Percentiles rank a stretch among this genome's conserved stretches.
Conservation (phyloP, 2,888 invertebrate genomes). For the Nymphalis urticae region DNA sequence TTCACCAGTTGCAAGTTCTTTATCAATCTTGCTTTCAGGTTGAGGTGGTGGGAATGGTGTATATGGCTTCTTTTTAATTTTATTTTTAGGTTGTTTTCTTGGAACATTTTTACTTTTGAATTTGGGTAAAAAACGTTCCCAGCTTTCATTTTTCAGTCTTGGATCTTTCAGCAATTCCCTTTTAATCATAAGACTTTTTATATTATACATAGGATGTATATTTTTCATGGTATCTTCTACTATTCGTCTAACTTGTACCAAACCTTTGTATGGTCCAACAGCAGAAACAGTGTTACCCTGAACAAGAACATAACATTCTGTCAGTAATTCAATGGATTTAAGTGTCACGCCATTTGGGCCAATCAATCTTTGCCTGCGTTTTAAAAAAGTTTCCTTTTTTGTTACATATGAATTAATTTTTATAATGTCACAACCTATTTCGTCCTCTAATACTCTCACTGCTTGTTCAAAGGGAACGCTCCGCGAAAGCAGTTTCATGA, state of each 20-base stretch:
- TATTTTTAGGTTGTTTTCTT: slow-evolving; percentile 93
- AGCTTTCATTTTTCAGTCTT: slow-evolving; percentile 93
- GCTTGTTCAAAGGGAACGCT: slow-evolving; percentile 99
- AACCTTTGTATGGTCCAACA: slow-evolving; percentile 96
- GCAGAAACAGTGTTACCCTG: slow-evolving; percentile 99
- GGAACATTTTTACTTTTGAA: slow-evolving; percentile 94
- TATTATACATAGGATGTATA: slow-evolving; percentile 98
- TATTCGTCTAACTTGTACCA: slow-evolving; percentile 92
- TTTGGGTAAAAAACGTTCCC: slow-evolving; percentile 98
- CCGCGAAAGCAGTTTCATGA: slow-evolving; percentile 96
- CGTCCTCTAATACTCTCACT: slow-evolving; percentile 91
- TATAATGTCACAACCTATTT: slow-evolving; percentile 96
- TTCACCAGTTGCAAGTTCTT: slow-evolving; percentile 96
- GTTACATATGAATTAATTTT: slow-evolving; percentile 95
- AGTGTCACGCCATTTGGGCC: slow-evolving; percentile 99
- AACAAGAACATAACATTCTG: slow-evolving; percentile 97
- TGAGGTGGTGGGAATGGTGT: slow-evolving; percentile 99
- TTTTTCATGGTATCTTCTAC: slow-evolving; percentile 99
- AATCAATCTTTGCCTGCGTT: slow-evolving; percentile 95
- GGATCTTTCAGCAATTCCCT: slow-evolving; percentile 96
- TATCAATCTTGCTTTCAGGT: slow-evolving; percentile 95
- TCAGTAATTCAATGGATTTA: slow-evolving; percentile 97
- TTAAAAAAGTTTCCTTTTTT: slow-evolving; percentile 96
- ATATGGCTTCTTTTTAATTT: slow-evolving; percentile 94
- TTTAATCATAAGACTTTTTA: slow-evolving; percentile 98